Conservation (phyloP, 2,113 vertebrate genomes). For the Neotoma lepida region DNA sequence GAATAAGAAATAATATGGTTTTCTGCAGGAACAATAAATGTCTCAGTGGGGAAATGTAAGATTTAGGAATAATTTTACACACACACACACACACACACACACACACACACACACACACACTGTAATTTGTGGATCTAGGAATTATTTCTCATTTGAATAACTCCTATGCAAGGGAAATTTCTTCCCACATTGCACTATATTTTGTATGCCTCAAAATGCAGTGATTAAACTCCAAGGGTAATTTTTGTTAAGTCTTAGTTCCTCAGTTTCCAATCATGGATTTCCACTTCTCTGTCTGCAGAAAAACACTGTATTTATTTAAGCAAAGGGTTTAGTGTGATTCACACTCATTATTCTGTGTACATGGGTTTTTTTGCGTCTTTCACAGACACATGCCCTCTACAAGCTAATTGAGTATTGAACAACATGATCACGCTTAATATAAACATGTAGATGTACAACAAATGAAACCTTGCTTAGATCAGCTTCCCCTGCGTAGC, state of each 20-base stretch:
- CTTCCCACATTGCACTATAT: neutral
- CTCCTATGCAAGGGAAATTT: slow-evolving; percentile 42
- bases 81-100: neutral
- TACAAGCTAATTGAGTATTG: neutral
- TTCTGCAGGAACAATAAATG: slow-evolving; percentile 79
- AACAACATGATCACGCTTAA: neutral
- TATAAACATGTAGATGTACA: neutral
- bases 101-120: neutral
- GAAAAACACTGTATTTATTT: slow-evolving; percentile 41
- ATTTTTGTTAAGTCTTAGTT: slow-evolving; percentile 50
- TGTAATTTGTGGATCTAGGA: slow-evolving; percentile 39
- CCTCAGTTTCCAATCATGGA: slow-evolving; percentile 27
- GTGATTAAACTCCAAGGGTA: slow-evolving; percentile 34
- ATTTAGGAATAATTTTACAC: slow-evolving; percentile 81
- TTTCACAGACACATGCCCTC: neutral
- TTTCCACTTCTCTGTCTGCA: slow-evolving; percentile 40
- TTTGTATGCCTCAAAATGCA: slow-evolving; percentile 36
- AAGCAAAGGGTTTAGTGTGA: slow-evolving; percentile 28
- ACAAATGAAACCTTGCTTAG: neutral
- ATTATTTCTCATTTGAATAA: slow-evolving; percentile 63
- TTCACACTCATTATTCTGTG: neutral
- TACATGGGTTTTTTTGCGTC: neutral
- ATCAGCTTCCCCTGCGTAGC: neutral
- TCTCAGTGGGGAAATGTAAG: slow-evolving; percentile 81
- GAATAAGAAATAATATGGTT: slow-evolving; percentile 76